These are phyloP conservation scores for Lamellibrachia columna DNA, from an alignment of 2,888 invertebrate genomes.

Conservation along the genomic window DNA sequence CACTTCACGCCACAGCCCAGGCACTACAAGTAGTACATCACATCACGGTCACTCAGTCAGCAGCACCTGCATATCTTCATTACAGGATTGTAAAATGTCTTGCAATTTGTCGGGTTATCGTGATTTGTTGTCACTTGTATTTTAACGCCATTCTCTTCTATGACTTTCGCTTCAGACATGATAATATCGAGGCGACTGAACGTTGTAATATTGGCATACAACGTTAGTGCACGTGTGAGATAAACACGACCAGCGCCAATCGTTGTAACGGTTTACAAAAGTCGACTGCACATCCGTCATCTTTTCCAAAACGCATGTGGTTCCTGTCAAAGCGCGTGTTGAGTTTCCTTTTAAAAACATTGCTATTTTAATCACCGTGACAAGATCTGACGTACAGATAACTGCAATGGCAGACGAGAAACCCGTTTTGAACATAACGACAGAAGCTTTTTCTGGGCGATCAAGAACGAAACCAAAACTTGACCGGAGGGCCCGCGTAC, in stretches of 20 bases:
- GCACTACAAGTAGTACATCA: background rate
- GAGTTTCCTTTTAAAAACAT: background rate
- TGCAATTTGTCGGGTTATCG: background rate
- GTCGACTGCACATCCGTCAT: background rate
- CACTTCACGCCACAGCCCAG: too few relatives aligned
- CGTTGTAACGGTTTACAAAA: constrained; percentile 10
- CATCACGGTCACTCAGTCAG: background rate
- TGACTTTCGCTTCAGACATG: background rate
- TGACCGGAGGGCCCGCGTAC: background rate
- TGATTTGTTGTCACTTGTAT: background rate
- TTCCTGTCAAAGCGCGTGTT: background rate
- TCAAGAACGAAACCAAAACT: background rate
- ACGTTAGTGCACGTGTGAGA: background rate
- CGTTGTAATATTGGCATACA: background rate
- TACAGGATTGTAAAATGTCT: constrained; percentile 12
- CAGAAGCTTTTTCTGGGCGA: background rate
- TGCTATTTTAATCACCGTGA: background rate
- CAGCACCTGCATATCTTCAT: background rate
- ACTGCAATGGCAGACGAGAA: background rate
- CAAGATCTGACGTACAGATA: background rate
- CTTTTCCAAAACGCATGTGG: background rate
- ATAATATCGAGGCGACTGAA: background rate
- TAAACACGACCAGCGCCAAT: background rate
- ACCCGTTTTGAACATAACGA: background rate
- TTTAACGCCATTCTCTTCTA: background rate